Conservation (phyloP, 1,140 invertebrate species). For the Halictus rubicundus region DNA sequence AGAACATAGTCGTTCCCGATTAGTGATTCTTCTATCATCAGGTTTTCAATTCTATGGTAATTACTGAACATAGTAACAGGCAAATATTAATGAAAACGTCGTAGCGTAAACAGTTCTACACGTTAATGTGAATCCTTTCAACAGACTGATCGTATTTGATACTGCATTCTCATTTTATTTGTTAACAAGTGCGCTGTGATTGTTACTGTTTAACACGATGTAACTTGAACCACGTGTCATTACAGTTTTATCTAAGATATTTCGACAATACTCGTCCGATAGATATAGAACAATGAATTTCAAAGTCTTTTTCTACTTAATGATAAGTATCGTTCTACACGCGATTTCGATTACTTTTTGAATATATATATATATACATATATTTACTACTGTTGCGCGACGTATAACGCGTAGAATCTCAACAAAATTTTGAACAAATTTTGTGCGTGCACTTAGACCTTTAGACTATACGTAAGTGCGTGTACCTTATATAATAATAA, state of each 20-base stretch:
- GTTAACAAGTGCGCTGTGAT: conserved; percentile 62
- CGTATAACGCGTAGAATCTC: background rate
- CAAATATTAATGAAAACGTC: background rate
- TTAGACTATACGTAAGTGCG: background rate
- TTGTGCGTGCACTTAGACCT: background rate
- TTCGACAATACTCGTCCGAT: conserved; percentile 53
- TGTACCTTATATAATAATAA: too few species aligned
- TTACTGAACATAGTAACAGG: conserved; percentile 28
- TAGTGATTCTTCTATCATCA: conserved; percentile 16
- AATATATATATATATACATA: too few species aligned
- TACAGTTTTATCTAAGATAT: conserved; percentile 41
- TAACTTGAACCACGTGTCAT: conserved; percentile 30
- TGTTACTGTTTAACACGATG: conserved; percentile 50
- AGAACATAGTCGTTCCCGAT: conserved; percentile 9
- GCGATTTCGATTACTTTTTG: background rate
- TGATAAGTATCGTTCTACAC: background rate
- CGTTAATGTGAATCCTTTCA: conserved; percentile 11
- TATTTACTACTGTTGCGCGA: background rate
- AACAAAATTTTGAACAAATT: conserved; percentile 12
- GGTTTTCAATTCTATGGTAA: conserved; percentile 9
- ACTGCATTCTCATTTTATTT: conserved; percentile 55
- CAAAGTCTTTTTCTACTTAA: conserved; percentile 14
- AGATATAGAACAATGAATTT: background rate
- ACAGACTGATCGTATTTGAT: conserved; percentile 53
- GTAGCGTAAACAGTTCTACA: conserved; percentile 24